Percentiles rank a stretch among this genome's conserved stretches.
Conservation (phyloP, 1,140 invertebrate genomes). For the Caenorhabditis latens region DNA sequence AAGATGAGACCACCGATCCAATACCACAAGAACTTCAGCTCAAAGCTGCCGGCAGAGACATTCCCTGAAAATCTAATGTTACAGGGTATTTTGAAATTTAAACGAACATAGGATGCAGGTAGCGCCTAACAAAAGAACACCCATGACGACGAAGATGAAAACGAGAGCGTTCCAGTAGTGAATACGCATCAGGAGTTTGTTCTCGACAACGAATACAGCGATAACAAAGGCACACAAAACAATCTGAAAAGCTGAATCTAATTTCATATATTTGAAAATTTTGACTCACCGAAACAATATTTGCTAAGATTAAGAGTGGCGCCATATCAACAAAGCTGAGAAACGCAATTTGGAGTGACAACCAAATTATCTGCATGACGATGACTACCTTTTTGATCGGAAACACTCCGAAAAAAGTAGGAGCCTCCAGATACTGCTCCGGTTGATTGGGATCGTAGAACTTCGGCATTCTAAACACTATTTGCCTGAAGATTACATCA, state of each 20-base stretch:
- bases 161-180: not conserved
- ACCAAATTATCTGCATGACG: not conserved
- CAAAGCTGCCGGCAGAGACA: no score
- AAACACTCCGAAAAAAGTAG: not conserved
- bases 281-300: not conserved
- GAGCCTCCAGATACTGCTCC: not conserved
- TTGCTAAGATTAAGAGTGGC: not conserved
- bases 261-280: not conserved
- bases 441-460: constrained; percentile 46
- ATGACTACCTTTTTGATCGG: not conserved
- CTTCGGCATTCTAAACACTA: not conserved
- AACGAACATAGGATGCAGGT: not conserved
- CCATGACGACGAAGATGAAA: not conserved
- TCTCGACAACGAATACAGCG: constrained; percentile 1
- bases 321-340: not conserved
- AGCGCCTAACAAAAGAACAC: not conserved
- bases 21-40: no score
- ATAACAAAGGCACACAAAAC: not conserved
- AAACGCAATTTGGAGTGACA: not conserved
- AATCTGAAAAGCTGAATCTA: not conserved
- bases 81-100: not conserved
- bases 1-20: no score
- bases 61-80: no score
- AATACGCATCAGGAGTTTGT: not conserved
- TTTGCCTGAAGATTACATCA: no score